A percentile compares a stretch with the other conserved stretches of the same genome.
phyloP scores from a whole-genome alignment of 1,140 invertebrate species.

The Drosophila pallidifrons region DNA sequence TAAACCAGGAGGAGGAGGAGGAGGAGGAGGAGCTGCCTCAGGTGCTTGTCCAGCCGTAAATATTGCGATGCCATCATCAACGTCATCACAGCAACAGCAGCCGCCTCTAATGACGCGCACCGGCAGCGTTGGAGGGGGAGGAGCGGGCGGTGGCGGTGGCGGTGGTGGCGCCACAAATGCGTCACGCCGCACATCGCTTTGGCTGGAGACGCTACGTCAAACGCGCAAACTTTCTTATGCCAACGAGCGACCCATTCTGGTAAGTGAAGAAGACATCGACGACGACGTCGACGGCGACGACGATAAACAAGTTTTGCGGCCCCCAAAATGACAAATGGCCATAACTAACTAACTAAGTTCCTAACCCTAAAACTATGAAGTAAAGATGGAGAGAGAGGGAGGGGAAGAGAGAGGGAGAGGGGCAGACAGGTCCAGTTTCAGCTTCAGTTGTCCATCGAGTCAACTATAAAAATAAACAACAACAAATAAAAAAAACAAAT shows the following conservation, averaged over 20 bases:
- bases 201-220: conserved; percentile 71
- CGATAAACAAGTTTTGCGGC: conserved; percentile 10
- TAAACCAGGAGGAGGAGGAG: conserved; percentile 10
- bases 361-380: not conserved
- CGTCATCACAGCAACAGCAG: conserved; percentile 39
- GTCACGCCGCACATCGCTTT: conserved; percentile 71
- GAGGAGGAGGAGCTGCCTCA: conserved; percentile 12
- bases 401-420: too few species aligned
- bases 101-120: conserved; percentile 62
- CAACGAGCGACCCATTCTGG: conserved; percentile 69
- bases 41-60: conserved; percentile 26
- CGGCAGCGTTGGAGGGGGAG: conserved; percentile 60
- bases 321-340: conserved; percentile 29
- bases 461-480: conserved; percentile 75
- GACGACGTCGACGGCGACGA: not conserved
- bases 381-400: too few species aligned
- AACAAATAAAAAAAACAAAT: not conserved
- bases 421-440: not conserved
- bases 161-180: conserved; percentile 56
- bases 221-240: conserved; percentile 73
- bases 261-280: conserved; percentile 41
- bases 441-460: conserved; percentile 39
- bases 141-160: conserved; percentile 13
- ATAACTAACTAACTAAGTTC: conserved; percentile 1
- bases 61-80: conserved; percentile 47